Percentiles rank a stretch among this genome's conserved stretches.
Conservation (phyloP, 1,140 invertebrate genomes). For the Battus philenor region DNA sequence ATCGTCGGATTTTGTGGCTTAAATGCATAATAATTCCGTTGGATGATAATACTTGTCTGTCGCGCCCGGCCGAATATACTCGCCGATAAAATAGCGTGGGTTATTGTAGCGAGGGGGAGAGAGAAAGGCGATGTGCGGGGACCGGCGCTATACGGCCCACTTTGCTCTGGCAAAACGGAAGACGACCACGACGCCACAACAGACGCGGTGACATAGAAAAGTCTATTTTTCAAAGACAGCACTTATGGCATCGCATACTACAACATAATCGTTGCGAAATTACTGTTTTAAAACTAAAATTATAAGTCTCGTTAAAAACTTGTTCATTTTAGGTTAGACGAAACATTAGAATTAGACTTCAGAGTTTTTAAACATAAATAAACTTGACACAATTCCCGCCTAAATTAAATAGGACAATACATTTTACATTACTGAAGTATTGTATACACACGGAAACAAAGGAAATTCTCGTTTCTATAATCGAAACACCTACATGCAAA, state of each 20-base stretch:
- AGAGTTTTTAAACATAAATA: too few species aligned
- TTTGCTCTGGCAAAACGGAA: slow-evolving; percentile 49
- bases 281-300: too few species aligned
- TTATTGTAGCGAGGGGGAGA: slow-evolving; percentile 54
- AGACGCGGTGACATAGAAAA: slow-evolving; percentile 34
- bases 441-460: slow-evolving; percentile 38
- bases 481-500: slow-evolving; percentile 55
- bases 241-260: not conserved
- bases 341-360: too few species aligned
- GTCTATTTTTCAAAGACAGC: slow-evolving; percentile 4
- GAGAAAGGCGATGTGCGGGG: slow-evolving; percentile 36
- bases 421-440: slow-evolving; percentile 7
- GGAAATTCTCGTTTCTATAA: slow-evolving; percentile 40
- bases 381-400: slow-evolving; percentile 33
- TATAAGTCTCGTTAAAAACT: too few species aligned
- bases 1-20: too few species aligned
- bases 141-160: slow-evolving; percentile 53
- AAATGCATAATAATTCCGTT: too few species aligned
- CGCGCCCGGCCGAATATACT: too few species aligned
- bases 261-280: too few species aligned
- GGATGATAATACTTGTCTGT: too few species aligned
- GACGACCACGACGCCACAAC: slow-evolving; percentile 38
- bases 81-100: slow-evolving; percentile 50
- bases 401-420: slow-evolving; percentile 15
- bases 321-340: too few species aligned